Percentiles rank a stretch among this genome's conserved stretches.
These are phyloP conservation scores for Siniperca scherzeri DNA, from an alignment of 2,797 vertebrate genomes.

Conservation along the genomic window DNA sequence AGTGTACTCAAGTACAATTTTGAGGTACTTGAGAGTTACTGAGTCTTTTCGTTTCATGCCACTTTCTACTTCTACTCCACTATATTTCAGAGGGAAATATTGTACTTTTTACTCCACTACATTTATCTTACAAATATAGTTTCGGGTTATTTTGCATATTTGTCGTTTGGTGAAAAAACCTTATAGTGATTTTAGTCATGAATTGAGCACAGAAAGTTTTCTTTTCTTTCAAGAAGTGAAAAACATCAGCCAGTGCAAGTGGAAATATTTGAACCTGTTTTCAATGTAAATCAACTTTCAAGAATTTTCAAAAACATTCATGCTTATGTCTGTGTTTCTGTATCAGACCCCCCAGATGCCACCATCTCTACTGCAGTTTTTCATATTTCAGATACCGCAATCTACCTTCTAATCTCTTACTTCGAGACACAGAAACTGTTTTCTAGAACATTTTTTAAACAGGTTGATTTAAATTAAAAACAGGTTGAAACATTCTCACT, in stretches of 20 bases:
- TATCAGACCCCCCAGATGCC: conserved; percentile 84
- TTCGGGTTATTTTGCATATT: neutral
- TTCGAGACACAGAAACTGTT: neutral
- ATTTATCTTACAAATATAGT: neutral
- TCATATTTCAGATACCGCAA: too few relatives aligned
- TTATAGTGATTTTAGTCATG: too few relatives aligned
- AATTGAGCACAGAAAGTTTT: neutral
- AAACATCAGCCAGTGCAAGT: neutral
- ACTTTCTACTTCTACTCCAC: too few relatives aligned
- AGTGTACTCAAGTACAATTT: too few relatives aligned
- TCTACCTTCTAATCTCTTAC: neutral
- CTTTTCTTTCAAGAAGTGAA: too few relatives aligned
- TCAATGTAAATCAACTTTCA: neutral
- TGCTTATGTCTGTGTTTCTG: conserved; percentile 47
- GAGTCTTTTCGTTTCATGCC: too few relatives aligned
- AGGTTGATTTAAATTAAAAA: neutral
- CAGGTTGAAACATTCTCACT: neutral
- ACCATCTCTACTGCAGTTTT: conserved; percentile 50
- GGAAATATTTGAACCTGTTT: neutral
- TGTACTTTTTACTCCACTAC: neutral
- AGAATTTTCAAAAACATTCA: too few relatives aligned
- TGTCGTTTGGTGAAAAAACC: neutral
- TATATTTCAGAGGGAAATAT: too few relatives aligned
- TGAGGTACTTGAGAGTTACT: too few relatives aligned
- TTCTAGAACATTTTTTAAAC: neutral